Conservation (phyloP, 1,140 invertebrate species). For the Chymomyza costata region DNA sequence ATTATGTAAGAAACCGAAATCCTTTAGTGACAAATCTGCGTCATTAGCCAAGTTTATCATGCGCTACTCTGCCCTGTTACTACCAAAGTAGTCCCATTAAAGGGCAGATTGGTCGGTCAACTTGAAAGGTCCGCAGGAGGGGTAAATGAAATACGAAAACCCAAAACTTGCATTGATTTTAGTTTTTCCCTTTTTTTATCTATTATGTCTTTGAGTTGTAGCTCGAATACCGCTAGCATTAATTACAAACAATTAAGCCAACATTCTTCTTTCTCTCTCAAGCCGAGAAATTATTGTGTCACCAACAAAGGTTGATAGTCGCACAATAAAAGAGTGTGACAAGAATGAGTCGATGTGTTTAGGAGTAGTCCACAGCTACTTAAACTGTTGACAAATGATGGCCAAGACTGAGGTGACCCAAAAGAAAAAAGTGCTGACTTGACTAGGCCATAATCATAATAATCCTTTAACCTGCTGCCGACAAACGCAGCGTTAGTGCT, state of each 20-base stretch:
- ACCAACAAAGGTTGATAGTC: constrained; percentile 53
- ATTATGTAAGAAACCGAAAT: too few relatives aligned
- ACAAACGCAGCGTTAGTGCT: background rate
- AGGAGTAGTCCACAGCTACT: constrained; percentile 22
- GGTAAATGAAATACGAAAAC: constrained; percentile 53
- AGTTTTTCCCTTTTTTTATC: constrained; percentile 8
- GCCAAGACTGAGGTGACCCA: background rate
- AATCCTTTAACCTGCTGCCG: constrained; percentile 69
- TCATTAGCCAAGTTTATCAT: constrained; percentile 55
- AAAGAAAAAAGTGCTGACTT: constrained; percentile 54
- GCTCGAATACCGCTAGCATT: background rate
- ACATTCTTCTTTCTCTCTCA: constrained; percentile 33
- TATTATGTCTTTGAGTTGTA: constrained; percentile 5
- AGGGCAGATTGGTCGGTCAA: constrained; percentile 55
- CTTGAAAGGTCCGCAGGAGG: constrained; percentile 63
- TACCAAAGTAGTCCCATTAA: constrained; percentile 40
- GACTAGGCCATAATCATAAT: constrained; percentile 26
- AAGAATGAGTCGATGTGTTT: background rate
- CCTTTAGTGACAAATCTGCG: constrained; percentile 28
- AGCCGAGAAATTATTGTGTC: constrained; percentile 67
- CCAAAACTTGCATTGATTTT: constrained; percentile 59
- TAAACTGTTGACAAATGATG: constrained; percentile 61
- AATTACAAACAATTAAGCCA: constrained; percentile 58
- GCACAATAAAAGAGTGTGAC: background rate
- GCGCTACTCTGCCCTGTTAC: constrained; percentile 11